A percentile compares a stretch with the other conserved stretches of the same genome.
Evolutionary conservation across 2,888 invertebrate species (phyloP).

Genomic region (Cephus nigrinus): DNA sequence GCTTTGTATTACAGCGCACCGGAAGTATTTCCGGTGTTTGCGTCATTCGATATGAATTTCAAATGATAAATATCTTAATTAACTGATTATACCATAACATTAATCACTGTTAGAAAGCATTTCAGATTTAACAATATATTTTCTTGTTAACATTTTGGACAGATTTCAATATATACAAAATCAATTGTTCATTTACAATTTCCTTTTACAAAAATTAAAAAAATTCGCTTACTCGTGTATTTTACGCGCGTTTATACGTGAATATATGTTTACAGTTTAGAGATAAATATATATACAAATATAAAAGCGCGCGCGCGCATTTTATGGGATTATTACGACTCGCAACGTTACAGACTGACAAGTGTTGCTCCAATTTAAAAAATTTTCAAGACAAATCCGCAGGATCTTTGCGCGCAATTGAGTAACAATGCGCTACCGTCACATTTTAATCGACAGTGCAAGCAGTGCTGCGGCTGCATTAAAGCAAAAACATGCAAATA

Average conservation of each 20-base stretch:
- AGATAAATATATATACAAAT: neutral
- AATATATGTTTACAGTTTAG: neutral
- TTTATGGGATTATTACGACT: neutral
- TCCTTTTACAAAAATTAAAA: conserved; percentile 35
- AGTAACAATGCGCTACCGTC: neutral
- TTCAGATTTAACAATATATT: conserved; percentile 7
- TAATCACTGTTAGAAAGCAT: neutral
- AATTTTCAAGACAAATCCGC: neutral
- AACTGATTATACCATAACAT: neutral
- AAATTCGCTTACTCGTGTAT: conserved; percentile 22
- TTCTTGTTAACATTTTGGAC: conserved; percentile 19
- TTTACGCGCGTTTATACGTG: neutral
- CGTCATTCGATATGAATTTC: neutral
- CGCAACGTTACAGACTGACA: neutral
- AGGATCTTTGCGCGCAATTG: neutral
- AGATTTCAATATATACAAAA: conserved; percentile 44
- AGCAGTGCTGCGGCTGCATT: neutral
- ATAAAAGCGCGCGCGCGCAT: neutral
- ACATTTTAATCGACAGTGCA: neutral
- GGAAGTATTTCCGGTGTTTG: neutral
- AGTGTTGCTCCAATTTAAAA: neutral
- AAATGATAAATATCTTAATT: neutral
- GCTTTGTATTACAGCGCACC: neutral
- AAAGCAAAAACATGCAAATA: neutral
- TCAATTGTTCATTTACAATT: conserved; percentile 36